These are phyloP conservation scores for Alfaro cultratus DNA, from an alignment of 2,797 vertebrate species.

Conservation along the genomic window DNA sequence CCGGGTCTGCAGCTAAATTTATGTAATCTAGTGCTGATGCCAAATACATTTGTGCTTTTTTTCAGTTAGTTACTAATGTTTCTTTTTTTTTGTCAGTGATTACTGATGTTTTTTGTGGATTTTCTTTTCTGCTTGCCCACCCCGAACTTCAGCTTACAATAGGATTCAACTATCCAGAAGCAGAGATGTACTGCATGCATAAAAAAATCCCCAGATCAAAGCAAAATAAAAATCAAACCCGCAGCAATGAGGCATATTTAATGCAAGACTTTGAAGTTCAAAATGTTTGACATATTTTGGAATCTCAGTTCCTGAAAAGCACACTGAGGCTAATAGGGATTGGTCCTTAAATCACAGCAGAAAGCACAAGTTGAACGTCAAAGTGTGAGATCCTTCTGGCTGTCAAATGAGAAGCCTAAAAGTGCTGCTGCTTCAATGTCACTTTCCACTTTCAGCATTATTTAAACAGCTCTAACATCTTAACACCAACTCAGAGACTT, in stretches of 20 bases:
- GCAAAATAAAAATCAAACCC: constrained; percentile 40
- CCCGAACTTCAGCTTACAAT: constrained; percentile 32
- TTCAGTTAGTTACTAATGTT: constrained; percentile 16
- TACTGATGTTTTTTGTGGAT: constrained; percentile 21
- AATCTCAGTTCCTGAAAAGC: constrained; percentile 51
- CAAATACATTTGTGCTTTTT: constrained; percentile 36
- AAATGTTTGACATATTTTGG: constrained; percentile 61
- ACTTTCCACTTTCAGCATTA: constrained; percentile 23
- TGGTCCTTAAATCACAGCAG: constrained; percentile 30
- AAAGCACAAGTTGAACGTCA: constrained; percentile 27
- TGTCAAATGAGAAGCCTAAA: constrained; percentile 27
- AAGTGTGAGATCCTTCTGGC: constrained; percentile 25
- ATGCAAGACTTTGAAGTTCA: constrained; percentile 60
- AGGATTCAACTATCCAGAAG: constrained; percentile 26
- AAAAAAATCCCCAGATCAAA: constrained; percentile 54
- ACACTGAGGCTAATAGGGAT: constrained; percentile 23
- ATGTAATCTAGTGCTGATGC: constrained; percentile 18
- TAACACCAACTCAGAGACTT: constrained; percentile 14
- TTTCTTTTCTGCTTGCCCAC: constrained; percentile 23
- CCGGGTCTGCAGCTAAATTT: constrained; percentile 23
- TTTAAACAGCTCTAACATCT: constrained; percentile 33
- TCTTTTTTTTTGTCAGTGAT: constrained; percentile 19
- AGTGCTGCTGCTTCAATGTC: constrained; percentile 27
- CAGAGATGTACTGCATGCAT: constrained; percentile 26
- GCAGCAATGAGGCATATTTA: constrained; percentile 31